Evolutionary conservation across 2,797 vertebrate species (phyloP).

Genomic region (Austrolebias charrua): DNA sequence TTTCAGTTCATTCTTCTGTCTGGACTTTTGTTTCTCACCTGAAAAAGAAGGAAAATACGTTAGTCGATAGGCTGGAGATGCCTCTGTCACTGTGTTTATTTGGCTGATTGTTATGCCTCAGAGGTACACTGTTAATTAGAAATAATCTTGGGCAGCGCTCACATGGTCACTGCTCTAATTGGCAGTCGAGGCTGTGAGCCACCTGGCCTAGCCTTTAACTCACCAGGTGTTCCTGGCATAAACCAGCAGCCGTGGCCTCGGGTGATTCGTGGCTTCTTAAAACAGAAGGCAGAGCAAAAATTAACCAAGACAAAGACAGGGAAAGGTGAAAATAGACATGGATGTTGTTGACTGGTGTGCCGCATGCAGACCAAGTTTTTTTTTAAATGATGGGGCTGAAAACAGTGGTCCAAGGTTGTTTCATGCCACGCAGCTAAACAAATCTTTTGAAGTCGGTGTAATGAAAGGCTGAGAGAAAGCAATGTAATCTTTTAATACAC

Average conservation of each 20-base stretch:
- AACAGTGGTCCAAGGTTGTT: conserved; percentile 29
- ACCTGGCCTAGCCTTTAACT: conserved; percentile 71
- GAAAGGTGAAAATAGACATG: background rate
- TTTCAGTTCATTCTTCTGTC: conserved; percentile 1
- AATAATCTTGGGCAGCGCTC: conserved; percentile 62
- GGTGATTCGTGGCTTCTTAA: conserved; percentile 29
- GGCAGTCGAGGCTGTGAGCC: conserved; percentile 65
- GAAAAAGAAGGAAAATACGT: conserved; percentile 11
- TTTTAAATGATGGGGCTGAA: conserved; percentile 23
- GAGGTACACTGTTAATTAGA: conserved; percentile 70
- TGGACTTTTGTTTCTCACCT: conserved; percentile 15
- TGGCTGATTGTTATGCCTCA: conserved; percentile 68
- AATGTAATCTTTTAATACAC: conserved; percentile 39
- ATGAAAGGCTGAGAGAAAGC: conserved; percentile 26
- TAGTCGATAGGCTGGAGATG: conserved; percentile 30
- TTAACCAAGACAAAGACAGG: background rate
- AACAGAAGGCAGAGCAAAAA: conserved; percentile 18
- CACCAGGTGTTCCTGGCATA: conserved; percentile 61
- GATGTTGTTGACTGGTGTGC: background rate
- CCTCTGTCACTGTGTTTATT: conserved; percentile 44
- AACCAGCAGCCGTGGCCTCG: conserved; percentile 44
- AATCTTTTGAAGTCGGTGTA: conserved; percentile 13
- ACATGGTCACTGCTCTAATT: conserved; percentile 70
- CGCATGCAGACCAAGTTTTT: conserved; percentile 17
- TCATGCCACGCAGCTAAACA: conserved; percentile 20